Percentiles rank a stretch among this genome's conserved stretches.
These are phyloP conservation scores for Baryphthengus martii DNA, from an alignment of 2,113 vertebrate genomes.

Conservation along the genomic window DNA sequence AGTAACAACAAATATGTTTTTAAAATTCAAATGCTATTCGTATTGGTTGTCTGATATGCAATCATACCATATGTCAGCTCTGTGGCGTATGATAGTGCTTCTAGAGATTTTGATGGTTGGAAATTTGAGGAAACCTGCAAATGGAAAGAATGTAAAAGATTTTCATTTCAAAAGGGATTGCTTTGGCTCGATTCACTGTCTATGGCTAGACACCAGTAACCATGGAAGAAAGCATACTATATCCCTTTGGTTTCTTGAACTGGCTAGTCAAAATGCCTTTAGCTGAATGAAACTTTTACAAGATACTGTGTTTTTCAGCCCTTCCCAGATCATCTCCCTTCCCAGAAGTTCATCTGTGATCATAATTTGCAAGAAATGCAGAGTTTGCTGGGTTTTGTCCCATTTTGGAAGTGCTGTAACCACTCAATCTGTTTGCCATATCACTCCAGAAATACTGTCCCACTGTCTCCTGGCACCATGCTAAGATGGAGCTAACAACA, in stretches of 20 bases:
- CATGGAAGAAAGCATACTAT: neutral
- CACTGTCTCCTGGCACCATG: neutral
- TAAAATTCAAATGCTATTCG: neutral
- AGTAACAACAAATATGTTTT: neutral
- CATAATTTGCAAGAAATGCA: neutral
- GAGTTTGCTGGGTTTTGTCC: neutral
- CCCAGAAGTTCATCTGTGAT: neutral
- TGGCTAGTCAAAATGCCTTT: neutral
- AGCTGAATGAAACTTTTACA: neutral
- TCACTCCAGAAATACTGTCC: neutral
- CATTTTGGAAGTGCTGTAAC: neutral
- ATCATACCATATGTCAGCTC: neutral
- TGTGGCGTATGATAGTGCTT: neutral
- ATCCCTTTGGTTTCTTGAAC: neutral
- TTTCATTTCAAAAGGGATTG: neutral
- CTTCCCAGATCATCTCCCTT: neutral
- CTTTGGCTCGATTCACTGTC: neutral
- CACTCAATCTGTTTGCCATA: neutral
- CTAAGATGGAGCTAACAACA: neutral
- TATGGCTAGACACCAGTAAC: neutral
- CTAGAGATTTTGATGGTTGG: neutral
- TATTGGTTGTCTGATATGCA: neutral
- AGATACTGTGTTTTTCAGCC: neutral
- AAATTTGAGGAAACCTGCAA: neutral
- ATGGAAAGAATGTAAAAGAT: neutral